phyloP scores from a whole-genome alignment of 2,797 vertebrate species.

The Chrosomus eos region DNA sequence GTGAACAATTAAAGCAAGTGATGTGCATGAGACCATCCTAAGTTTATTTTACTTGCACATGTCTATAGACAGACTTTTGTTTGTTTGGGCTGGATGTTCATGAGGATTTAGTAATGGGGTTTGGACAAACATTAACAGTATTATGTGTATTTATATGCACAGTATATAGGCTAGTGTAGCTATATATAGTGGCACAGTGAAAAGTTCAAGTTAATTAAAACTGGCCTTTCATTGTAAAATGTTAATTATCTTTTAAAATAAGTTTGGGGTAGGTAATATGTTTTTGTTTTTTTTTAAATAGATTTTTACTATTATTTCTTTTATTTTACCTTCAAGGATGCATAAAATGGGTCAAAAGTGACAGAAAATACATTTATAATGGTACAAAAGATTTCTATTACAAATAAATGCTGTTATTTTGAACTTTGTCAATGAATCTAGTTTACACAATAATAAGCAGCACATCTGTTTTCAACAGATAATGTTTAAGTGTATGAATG shows the following conservation, averaged over 20 bases:
- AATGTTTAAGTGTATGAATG: too few species aligned
- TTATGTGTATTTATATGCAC: neutral
- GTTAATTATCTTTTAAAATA: neutral
- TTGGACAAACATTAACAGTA: neutral
- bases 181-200: neutral
- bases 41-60: neutral
- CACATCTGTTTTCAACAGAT: neutral
- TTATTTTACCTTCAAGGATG: too few species aligned
- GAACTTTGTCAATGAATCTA: neutral
- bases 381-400: neutral
- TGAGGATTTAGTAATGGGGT: neutral
- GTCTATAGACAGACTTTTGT: neutral
- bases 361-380: neutral
- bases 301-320: too few species aligned
- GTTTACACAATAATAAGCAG: neutral
- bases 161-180: too few species aligned
- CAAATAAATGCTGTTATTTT: neutral
- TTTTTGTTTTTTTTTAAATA: too few species aligned
- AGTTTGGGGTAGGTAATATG: too few species aligned
- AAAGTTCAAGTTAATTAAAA: neutral
- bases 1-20: constrained; percentile 11
- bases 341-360: neutral
- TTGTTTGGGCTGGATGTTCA: neutral
- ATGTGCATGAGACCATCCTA: neutral
- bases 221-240: neutral